Evolutionary conservation across 2,797 vertebrate genomes (phyloP).

Genomic region (Rhynchonycteris naso): DNA sequence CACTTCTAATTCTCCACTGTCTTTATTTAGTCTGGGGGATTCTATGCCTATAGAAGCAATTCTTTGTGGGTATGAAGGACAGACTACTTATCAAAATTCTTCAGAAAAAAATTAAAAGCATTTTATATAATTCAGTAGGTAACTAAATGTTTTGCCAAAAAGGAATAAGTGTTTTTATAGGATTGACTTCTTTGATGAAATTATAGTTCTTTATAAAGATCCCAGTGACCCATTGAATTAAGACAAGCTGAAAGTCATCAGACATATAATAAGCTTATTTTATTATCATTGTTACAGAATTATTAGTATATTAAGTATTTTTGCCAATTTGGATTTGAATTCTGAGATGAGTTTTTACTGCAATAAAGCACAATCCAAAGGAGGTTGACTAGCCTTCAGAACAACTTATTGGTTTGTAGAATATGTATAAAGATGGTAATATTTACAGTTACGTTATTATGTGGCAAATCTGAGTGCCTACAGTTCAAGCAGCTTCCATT

Average conservation of each 20-base stretch:
- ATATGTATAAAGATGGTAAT: background rate
- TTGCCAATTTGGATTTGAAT: conserved; percentile 39
- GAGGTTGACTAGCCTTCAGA: background rate
- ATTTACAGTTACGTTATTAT: conserved; percentile 22
- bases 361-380: background rate
- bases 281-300: conserved; percentile 47
- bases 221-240: conserved; percentile 11
- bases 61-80: background rate
- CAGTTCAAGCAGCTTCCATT: conserved; percentile 40
- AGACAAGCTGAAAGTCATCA: conserved; percentile 21
- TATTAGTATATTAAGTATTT: conserved; percentile 55
- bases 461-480: background rate
- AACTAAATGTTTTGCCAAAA: conserved; percentile 20
- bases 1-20: background rate
- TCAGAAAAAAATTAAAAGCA: background rate
- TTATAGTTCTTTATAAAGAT: conserved; percentile 13
- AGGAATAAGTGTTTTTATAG: background rate
- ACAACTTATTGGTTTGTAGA: background rate
- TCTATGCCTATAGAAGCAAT: conserved; percentile 9
- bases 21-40: background rate
- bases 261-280: conserved; percentile 5
- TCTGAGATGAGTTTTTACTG: conserved; percentile 24
- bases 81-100: conserved; percentile 15
- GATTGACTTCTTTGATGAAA: conserved; percentile 16
- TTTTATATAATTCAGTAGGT: conserved; percentile 18